These are phyloP conservation scores for Charina bottae DNA, from an alignment of 2,113 vertebrate genomes.

Conservation along the genomic window DNA sequence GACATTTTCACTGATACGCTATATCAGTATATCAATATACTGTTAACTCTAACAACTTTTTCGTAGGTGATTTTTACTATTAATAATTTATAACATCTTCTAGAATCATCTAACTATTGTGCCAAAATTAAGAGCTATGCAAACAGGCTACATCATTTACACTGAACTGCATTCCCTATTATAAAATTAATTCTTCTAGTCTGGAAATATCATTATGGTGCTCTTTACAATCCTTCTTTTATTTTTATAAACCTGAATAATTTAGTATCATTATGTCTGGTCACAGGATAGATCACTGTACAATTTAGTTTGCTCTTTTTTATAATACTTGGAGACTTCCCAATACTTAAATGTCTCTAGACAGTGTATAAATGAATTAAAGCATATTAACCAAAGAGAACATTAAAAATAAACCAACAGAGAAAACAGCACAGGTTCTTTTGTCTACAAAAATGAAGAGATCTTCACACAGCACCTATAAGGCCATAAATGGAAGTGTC, in stretches of 20 bases:
- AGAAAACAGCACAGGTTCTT: background rate
- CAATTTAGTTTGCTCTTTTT: background rate
- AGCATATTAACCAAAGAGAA: background rate
- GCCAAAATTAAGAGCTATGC: background rate
- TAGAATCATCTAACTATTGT: background rate
- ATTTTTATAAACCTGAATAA: background rate
- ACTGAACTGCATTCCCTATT: background rate
- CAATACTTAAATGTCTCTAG: background rate
- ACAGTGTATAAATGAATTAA: background rate
- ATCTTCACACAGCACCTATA: background rate
- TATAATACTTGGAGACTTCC: background rate
- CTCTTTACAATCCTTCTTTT: background rate
- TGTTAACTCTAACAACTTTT: background rate
- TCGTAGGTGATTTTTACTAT: background rate
- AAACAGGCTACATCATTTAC: background rate
- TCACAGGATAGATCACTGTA: background rate
- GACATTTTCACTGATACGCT: background rate
- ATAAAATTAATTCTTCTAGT: background rate
- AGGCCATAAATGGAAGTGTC: background rate
- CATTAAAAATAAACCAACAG: background rate
- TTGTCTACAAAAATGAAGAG: background rate
- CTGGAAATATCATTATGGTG: background rate
- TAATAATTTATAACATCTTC: background rate
- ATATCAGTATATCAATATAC: background rate
- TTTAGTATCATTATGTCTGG: background rate